Evolutionary conservation across 2,888 invertebrate genomes (phyloP).

Genomic region (Rhagonycha fulva): DNA sequence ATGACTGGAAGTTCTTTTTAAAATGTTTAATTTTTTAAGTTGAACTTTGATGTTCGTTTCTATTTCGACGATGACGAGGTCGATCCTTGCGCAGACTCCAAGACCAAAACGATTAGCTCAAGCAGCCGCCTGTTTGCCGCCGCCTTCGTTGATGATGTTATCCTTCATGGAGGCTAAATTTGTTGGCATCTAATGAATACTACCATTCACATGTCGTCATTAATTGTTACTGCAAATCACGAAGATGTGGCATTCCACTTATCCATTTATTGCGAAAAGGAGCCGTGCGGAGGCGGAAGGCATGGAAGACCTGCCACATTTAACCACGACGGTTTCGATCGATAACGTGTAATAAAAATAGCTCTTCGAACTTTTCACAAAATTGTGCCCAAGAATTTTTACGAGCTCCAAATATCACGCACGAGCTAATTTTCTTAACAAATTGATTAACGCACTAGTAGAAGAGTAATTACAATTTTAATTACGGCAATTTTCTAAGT

Average conservation of each 20-base stretch:
- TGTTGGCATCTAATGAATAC: constrained; percentile 9
- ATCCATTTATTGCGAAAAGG: neutral
- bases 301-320: constrained; percentile 8
- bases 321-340: constrained; percentile 13
- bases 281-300: constrained; percentile 13
- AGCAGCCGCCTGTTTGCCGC: constrained; percentile 16
- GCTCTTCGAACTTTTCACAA: constrained; percentile 3
- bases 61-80: constrained; percentile 9
- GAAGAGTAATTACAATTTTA: neutral
- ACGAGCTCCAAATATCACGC: neutral
- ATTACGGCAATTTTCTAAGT: neutral
- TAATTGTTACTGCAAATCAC: constrained; percentile 4
- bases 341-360: constrained; percentile 15
- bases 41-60: constrained; percentile 6
- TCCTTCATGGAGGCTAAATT: constrained; percentile 15
- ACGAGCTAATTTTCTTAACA: neutral
- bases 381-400: neutral
- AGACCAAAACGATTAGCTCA: constrained; percentile 10
- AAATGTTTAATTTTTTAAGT: neutral
- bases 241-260: neutral
- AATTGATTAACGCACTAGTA: neutral
- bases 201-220: constrained; percentile 5
- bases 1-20: neutral
- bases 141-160: constrained; percentile 9
- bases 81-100: constrained; percentile 12